Conservation (phyloP, 23 tunicate species). For the Trididemnum clinides region DNA sequence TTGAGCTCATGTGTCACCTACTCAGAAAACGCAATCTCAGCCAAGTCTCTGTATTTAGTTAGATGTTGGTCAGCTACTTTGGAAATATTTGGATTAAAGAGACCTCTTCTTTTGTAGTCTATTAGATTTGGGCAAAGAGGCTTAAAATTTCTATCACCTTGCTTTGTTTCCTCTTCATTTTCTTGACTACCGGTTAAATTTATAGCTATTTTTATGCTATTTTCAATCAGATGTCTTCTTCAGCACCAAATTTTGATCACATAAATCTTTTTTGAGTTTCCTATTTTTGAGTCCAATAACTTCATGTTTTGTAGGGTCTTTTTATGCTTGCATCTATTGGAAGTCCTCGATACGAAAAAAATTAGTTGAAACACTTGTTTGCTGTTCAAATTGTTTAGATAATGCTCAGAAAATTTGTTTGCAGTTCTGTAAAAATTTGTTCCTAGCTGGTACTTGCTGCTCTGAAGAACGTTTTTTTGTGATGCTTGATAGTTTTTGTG, state of each 20-base stretch:
- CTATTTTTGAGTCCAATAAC: background rate
- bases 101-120: background rate
- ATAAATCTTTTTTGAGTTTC: background rate
- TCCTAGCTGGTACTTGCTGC: background rate
- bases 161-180: background rate
- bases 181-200: background rate
- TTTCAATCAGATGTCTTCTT: background rate
- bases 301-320: background rate
- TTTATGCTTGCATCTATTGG: background rate
- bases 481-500: background rate
- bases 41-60: background rate
- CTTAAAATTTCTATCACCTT: background rate
- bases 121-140: background rate
- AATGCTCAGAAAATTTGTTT: background rate
- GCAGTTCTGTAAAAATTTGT: too few species aligned
- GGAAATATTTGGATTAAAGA: background rate
- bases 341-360: background rate
- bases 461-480: background rate
- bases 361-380: background rate
- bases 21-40: background rate
- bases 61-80: background rate
- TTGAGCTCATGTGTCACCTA: background rate
- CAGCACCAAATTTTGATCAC: background rate
- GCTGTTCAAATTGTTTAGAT: background rate
- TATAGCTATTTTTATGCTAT: background rate